Evolutionary conservation across 2,888 invertebrate genomes (phyloP), one percentile per base, ranked within the genome.

Genomic region (Eurois occulta): DNA sequence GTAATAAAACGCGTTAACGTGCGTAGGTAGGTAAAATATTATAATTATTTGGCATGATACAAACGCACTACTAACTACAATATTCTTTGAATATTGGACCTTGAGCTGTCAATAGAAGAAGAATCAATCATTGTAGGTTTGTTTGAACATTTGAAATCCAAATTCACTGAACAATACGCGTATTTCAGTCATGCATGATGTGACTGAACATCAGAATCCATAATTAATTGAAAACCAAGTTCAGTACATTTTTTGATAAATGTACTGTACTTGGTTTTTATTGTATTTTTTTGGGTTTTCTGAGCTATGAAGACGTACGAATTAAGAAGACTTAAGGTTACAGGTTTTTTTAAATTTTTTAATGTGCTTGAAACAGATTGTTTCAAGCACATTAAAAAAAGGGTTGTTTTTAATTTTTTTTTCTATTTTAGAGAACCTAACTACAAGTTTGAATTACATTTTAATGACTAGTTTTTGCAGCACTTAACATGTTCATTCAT

Each of bases 381-480:
- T 38, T 46, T 46, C 16, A 28, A 46, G 2, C 35, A 16, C 5
- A 11, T 1, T 38, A n/a, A 78, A 78, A 78, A 78, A 58, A 32
- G 32, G 32, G 69, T 46, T 48, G n/a, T 77, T 78, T 78, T 13
- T 0, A 41, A 32, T 8, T 41, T 16, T n/a, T 65, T 62, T 41
- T 16, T 62, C 60, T 41, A 48, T 41, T 32, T 67, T 67, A n/a
- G n/a, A n/a, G n/a, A n/a, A n/a, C n/a, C n/a, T n/a, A 35, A 67
- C n/a, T 32, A 60, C 18, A 80, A 58, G 72, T 72, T 79, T 66
- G 13, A 72, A 80, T 73, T 67, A 83, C 48, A 72, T 68, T 76
- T 24, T 55, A 73, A 84, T 65, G 18, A 64, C 60, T 18, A 52
- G 18, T 76, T 80, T 83, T 83, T 80, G 70, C 70, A 55, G 21